These are phyloP conservation scores for Parotia lawesii DNA, from an alignment of 2,113 vertebrate species.

Conservation along the genomic window DNA sequence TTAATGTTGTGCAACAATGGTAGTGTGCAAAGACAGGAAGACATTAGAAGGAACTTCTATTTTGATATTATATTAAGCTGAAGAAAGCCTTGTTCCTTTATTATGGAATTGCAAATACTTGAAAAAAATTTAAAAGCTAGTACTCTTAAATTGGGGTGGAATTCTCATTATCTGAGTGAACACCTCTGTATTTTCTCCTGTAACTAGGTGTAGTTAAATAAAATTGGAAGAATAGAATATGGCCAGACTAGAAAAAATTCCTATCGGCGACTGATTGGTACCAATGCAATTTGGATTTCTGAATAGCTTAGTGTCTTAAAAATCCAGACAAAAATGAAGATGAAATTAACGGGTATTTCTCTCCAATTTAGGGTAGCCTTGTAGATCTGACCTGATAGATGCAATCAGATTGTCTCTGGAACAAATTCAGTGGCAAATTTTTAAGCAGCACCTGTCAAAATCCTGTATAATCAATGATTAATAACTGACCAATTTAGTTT, in stretches of 20 bases:
- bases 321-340: neutral
- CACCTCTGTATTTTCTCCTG: neutral
- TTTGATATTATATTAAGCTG: neutral
- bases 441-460: neutral
- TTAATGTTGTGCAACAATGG: neutral
- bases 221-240: neutral
- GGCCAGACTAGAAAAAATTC: neutral
- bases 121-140: neutral
- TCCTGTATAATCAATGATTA: neutral
- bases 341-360: neutral
- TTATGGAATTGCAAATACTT: neutral
- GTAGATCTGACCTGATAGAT: neutral
- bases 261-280: neutral
- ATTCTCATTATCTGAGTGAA: neutral
- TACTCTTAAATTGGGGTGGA: neutral
- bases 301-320: neutral
- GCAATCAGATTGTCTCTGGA: neutral
- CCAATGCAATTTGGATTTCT: neutral
- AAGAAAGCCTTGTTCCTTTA: neutral
- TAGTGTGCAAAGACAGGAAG: neutral
- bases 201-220: neutral
- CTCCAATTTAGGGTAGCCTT: neutral
- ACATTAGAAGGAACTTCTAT: neutral
- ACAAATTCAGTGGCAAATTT: neutral
- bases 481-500: neutral